Conservation (phyloP, 1,140 invertebrate species). For the Laupala kohalensis region DNA sequence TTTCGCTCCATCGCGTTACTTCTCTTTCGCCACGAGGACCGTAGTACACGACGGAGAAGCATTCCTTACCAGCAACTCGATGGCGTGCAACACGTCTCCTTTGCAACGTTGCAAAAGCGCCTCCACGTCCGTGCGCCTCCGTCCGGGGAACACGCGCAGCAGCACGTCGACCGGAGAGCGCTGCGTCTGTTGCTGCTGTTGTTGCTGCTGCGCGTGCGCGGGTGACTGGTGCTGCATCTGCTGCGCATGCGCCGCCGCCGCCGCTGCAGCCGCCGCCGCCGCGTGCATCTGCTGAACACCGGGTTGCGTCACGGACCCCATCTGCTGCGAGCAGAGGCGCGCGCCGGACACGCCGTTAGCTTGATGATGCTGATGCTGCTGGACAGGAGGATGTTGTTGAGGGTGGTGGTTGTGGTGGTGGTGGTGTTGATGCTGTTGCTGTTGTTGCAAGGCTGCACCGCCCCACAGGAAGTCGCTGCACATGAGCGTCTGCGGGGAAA, state of each 20-base stretch:
- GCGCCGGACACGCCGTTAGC: constrained; percentile 7
- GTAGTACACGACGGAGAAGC: too few relatives aligned
- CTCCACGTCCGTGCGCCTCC: constrained; percentile 70
- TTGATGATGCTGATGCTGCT: constrained; percentile 14
- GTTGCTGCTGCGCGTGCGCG: constrained; percentile 9
- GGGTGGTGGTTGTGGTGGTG: constrained; percentile 11
- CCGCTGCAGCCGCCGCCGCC: constrained; percentile 36
- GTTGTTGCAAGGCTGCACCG: too few relatives aligned
- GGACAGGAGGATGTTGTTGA: constrained; percentile 9
- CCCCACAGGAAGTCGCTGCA: background rate
- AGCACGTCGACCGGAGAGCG: constrained; percentile 60
- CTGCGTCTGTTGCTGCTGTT: constrained; percentile 13
- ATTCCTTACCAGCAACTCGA: constrained; percentile 81
- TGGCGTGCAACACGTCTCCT: constrained; percentile 79
- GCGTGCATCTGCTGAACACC: constrained; percentile 39
- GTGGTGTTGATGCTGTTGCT: background rate
- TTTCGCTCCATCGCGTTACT: background rate
- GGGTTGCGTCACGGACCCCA: constrained; percentile 42
- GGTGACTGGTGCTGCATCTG: constrained; percentile 13
- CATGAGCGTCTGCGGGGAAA: constrained; percentile 3
- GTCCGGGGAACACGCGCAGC: constrained; percentile 68
- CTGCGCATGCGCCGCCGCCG: background rate
- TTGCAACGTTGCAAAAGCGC: constrained; percentile 53
- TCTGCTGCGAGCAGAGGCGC: constrained; percentile 8
- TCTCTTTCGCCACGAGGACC: background rate